Percentiles rank a stretch among this genome's conserved stretches.
Evolutionary conservation across 2,113 vertebrate genomes (phyloP).

Genomic region (Lepisosteus oculatus): DNA sequence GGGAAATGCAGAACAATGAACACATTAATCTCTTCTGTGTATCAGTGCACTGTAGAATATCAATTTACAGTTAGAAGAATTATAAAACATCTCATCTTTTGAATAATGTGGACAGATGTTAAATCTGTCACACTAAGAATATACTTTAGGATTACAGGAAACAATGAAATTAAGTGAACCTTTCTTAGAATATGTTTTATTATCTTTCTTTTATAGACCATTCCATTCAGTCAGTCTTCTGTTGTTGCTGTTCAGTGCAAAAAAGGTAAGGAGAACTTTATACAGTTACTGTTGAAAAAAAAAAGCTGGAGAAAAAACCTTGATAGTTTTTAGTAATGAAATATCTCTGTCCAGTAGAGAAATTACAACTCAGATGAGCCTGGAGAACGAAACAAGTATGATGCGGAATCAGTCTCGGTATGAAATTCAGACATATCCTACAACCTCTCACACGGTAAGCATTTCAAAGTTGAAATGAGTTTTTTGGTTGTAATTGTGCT

Average conservation of each 20-base stretch:
- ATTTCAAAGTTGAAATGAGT: not conserved
- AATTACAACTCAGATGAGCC: conserved; percentile 51
- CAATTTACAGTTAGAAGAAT: not conserved
- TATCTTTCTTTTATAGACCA: conserved; percentile 57
- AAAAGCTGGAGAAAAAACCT: too few relatives aligned
- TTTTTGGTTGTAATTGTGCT: not conserved
- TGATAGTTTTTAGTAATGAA: not conserved
- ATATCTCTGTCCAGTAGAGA: conserved; percentile 49
- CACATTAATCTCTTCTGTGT: not conserved
- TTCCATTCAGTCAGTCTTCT: conserved; percentile 64
- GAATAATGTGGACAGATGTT: not conserved
- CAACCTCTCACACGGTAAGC: conserved; percentile 49
- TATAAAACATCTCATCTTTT: not conserved
- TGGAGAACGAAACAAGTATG: conserved; percentile 38
- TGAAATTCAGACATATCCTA: conserved; percentile 2
- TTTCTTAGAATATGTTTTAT: not conserved
- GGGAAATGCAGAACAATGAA: too few relatives aligned
- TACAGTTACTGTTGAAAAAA: too few relatives aligned
- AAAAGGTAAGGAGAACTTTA: conserved; percentile 54
- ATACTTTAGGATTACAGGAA: too few relatives aligned
- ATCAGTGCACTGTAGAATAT: not conserved
- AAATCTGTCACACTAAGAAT: too few relatives aligned
- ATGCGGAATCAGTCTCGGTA: conserved; percentile 27
- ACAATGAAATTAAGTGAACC: too few relatives aligned
- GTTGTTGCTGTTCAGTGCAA: conserved; percentile 60